phyloP scores from a whole-genome alignment of 92 coral and sea anemone species.

The Zoanthus sociatus region DNA sequence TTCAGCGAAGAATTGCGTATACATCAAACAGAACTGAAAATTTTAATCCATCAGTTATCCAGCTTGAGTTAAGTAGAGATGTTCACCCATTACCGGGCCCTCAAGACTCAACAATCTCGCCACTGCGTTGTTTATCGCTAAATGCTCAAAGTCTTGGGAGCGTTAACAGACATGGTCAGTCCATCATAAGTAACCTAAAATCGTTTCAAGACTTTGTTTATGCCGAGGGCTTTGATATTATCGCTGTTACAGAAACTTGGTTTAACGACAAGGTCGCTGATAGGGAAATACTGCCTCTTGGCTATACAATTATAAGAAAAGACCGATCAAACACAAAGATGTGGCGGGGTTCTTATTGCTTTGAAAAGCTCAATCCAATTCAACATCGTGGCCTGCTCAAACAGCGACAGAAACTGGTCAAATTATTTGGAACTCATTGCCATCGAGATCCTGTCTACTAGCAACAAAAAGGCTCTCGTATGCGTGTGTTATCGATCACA shows the following conservation, averaged over 20 bases:
- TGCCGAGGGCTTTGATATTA: constrained; percentile 8
- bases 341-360: constrained; percentile 26
- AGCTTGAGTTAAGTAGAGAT: no score
- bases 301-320: constrained; percentile 33
- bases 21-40: no score
- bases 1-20: no score
- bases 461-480: constrained; percentile 21
- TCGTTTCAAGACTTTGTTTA: constrained; percentile 33
- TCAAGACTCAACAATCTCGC: neutral
- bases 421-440: constrained; percentile 19
- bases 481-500: constrained; percentile 39
- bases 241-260: constrained; percentile 44
- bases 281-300: constrained; percentile 18
- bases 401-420: neutral
- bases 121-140: constrained; percentile 10
- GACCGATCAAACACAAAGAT: constrained; percentile 12
- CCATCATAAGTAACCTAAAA: constrained; percentile 8
- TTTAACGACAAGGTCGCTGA: constrained; percentile 17
- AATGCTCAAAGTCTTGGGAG: neutral
- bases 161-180: neutral
- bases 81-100: no score
- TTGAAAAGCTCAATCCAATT: neutral
- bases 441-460: constrained; percentile 16
- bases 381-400: constrained; percentile 4
- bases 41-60: no score